Conservation (phyloP, 1,140 invertebrate genomes). For the Trichonephila clavipes region DNA sequence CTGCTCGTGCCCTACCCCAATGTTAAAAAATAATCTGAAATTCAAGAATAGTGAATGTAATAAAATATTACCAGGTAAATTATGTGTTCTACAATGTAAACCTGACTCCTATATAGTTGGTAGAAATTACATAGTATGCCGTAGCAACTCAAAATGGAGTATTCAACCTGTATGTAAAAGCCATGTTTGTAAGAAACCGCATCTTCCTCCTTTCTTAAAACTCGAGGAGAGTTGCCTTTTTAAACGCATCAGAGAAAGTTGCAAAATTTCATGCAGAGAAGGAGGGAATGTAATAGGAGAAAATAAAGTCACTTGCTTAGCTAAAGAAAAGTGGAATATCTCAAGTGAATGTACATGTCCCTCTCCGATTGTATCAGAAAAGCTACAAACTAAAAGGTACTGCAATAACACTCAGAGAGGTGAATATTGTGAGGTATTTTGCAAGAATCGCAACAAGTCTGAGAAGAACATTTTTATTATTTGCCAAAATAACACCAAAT, state of each 20-base stretch:
- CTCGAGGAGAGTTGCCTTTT: background rate
- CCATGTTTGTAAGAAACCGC: background rate
- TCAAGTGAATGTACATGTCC: background rate
- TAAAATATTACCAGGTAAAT: too few relatives aligned
- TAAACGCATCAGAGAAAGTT: background rate
- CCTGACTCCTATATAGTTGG: too few relatives aligned
- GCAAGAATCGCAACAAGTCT: background rate
- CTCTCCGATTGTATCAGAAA: background rate
- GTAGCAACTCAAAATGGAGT: too few relatives aligned
- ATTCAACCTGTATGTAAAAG: background rate
- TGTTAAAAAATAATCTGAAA: too few relatives aligned
- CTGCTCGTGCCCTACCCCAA: too few relatives aligned
- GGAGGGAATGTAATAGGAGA: background rate
- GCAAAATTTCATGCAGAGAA: background rate
- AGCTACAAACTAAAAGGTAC: background rate
- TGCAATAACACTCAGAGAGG: background rate
- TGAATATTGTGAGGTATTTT: background rate
- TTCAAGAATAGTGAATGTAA: too few relatives aligned
- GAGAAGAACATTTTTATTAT: background rate
- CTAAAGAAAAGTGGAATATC: background rate
- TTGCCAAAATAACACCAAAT: background rate
- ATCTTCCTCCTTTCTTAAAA: background rate
- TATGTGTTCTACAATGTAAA: too few relatives aligned
- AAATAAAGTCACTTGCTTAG: background rate
- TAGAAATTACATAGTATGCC: too few relatives aligned